Evolutionary conservation across 2,113 vertebrate species (phyloP).

Genomic region (Pantherophis guttatus): DNA sequence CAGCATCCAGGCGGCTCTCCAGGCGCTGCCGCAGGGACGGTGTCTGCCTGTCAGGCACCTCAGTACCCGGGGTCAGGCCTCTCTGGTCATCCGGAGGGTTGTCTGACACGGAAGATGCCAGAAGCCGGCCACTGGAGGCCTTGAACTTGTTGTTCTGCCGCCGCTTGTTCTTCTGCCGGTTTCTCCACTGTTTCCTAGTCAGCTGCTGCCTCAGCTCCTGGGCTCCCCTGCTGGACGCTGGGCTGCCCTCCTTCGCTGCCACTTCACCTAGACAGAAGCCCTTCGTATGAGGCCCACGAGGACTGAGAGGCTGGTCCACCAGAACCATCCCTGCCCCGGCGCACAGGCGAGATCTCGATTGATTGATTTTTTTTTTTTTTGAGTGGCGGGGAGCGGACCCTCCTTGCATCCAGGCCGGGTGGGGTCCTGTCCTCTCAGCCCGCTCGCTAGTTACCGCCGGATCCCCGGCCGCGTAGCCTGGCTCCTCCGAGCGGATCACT

Average conservation of each 20-base stretch:
- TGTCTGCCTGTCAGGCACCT: conserved; percentile 12
- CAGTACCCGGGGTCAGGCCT: conserved; percentile 53
- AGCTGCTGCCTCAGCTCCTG: neutral
- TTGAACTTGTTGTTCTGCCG: conserved; percentile 58
- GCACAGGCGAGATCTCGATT: neutral
- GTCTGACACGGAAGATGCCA: neutral
- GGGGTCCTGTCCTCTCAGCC: neutral
- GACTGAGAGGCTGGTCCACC: neutral
- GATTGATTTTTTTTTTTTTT: neutral
- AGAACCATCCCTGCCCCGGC: neutral
- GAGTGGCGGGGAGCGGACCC: neutral
- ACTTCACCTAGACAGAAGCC: neutral
- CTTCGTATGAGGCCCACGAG: neutral
- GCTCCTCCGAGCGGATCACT: neutral
- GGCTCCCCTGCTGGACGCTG: rapidly evolving
- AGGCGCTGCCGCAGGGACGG: conserved; percentile 75
- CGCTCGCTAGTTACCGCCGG: neutral
- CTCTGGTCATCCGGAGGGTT: neutral
- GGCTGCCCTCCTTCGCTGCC: neutral
- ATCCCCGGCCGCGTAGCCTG: neutral
- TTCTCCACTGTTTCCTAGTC: conserved; percentile 65
- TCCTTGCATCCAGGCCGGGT: neutral
- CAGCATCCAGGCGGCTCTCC: conserved; percentile 79
- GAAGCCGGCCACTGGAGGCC: neutral
- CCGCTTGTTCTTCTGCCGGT: conserved; percentile 62